A percentile compares a stretch with the other conserved stretches of the same genome.
phyloP scores from a whole-genome alignment of 2,888 invertebrate genomes.

The Stenodera caucasica region DNA sequence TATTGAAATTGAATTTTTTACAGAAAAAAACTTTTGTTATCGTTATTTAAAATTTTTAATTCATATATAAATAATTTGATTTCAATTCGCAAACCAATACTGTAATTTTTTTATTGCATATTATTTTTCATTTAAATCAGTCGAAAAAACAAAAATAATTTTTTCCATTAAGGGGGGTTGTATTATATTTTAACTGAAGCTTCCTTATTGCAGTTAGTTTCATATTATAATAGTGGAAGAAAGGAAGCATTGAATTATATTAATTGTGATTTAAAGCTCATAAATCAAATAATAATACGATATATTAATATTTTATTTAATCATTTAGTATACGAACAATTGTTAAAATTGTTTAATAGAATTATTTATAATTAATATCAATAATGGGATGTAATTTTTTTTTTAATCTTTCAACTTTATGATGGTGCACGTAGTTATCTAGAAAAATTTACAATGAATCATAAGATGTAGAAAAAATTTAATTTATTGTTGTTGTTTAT shows the following conservation, averaged over 20 bases:
- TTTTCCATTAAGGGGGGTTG: neutral
- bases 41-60: no score
- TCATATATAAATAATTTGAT: no score
- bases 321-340: neutral
- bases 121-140: no score
- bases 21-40: no score
- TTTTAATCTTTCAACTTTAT: neutral
- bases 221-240: conserved; percentile 11
- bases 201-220: conserved; percentile 8
- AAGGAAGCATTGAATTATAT: conserved; percentile 35
- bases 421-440: neutral
- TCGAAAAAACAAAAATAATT: neutral
- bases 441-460: no score
- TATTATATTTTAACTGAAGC: neutral
- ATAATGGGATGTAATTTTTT: neutral
- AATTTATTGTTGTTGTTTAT: neutral
- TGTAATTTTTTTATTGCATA: no score
- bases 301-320: neutral
- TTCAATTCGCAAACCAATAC: no score
- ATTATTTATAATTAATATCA: neutral
- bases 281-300: conserved; percentile 22
- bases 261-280: conserved; percentile 34
- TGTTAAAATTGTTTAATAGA: neutral
- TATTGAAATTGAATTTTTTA: no score
- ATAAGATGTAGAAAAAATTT: no score